Conservation (phyloP, 2,113 vertebrate species). For the Apaloderma vittatum region DNA sequence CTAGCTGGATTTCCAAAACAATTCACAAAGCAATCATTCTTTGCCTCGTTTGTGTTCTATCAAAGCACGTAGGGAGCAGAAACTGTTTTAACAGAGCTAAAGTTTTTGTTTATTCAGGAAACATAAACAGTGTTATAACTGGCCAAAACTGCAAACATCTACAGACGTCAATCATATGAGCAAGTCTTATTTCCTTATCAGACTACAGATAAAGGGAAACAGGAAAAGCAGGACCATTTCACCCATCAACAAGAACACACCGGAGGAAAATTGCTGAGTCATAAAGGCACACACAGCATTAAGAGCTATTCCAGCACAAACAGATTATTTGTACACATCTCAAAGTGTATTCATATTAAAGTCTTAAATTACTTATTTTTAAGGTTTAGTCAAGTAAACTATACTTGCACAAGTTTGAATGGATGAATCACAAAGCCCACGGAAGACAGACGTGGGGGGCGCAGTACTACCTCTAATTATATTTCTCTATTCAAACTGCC, state of each 20-base stretch:
- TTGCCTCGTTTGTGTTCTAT: neutral
- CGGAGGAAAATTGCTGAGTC: constrained; percentile 32
- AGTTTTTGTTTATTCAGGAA: constrained; percentile 31
- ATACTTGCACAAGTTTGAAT: neutral
- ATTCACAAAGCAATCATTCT: neutral
- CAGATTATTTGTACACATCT: neutral
- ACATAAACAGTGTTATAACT: constrained; percentile 43
- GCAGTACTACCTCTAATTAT: neutral
- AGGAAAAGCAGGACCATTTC: constrained; percentile 26
- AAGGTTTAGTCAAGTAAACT: neutral
- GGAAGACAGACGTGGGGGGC: neutral
- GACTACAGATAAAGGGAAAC: constrained; percentile 19
- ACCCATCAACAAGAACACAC: neutral
- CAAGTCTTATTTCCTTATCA: constrained; percentile 28
- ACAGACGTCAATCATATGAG: constrained; percentile 25
- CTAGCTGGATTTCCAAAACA: neutral
- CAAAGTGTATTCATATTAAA: neutral
- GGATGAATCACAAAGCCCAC: neutral
- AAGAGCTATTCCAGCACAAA: constrained; percentile 5
- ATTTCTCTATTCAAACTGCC: neutral
- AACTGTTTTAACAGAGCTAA: neutral
- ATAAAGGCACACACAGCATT: neutral
- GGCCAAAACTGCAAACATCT: constrained; percentile 31
- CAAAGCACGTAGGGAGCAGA: neutral
- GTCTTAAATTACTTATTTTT: neutral